These are phyloP conservation scores for Brachionus plicatilis DNA, from an alignment of 1,140 invertebrate species.

Conservation along the genomic window DNA sequence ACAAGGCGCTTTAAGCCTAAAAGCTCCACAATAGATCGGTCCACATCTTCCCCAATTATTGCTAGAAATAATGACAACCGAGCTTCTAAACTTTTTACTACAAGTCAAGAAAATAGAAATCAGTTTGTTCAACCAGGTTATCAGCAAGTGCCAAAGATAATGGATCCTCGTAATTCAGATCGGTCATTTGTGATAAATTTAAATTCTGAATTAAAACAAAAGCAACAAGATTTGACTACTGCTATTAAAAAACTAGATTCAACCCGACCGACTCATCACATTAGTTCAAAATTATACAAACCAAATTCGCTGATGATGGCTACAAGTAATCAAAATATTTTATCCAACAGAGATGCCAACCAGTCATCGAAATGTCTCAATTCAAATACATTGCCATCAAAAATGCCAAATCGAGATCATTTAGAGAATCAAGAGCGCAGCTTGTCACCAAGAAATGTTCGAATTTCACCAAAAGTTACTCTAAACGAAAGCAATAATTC, in stretches of 20 bases:
- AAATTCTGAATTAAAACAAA: neutral
- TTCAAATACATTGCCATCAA: neutral
- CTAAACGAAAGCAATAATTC: neutral
- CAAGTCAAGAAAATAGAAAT: neutral
- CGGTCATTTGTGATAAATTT: neutral
- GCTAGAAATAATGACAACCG: neutral
- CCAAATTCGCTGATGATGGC: slow-evolving; percentile 29
- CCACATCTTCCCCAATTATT: slow-evolving; percentile 25
- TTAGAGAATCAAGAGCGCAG: neutral
- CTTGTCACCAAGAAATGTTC: neutral
- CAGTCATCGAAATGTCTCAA: neutral
- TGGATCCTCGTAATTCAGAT: neutral
- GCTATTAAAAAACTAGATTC: slow-evolving; percentile 33
- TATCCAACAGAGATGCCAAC: neutral
- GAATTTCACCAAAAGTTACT: neutral
- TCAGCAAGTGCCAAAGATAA: neutral
- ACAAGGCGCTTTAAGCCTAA: neutral
- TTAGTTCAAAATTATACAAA: slow-evolving; percentile 13
- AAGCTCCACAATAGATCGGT: neutral
- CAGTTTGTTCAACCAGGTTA: neutral
- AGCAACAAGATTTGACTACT: slow-evolving; percentile 30
- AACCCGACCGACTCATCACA: neutral
- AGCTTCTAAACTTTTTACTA: neutral
- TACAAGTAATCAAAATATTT: neutral
- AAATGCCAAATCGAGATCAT: neutral